Percentiles rank a stretch among this genome's conserved stretches.
These are phyloP conservation scores for Rhorus exstirpatorius DNA, from an alignment of 2,888 invertebrate species.

Conservation along the genomic window DNA sequence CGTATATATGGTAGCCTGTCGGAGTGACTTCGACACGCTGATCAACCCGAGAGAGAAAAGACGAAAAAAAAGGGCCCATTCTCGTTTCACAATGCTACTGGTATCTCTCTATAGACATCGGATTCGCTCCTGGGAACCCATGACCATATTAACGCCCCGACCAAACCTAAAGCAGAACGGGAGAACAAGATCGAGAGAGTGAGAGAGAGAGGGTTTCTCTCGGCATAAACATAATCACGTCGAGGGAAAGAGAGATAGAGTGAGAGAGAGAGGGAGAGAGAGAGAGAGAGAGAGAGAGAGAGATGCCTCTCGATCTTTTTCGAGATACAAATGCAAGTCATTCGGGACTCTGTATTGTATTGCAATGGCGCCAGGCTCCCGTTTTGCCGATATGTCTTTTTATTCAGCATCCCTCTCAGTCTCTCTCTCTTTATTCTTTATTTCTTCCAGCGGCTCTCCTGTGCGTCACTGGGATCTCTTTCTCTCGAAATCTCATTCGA, in stretches of 20 bases:
- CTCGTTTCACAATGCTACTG: conserved; percentile 45
- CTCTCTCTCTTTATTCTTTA: conserved; percentile 60
- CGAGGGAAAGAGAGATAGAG: conserved; percentile 30
- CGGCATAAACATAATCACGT: conserved; percentile 42
- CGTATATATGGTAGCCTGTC: conserved; percentile 10
- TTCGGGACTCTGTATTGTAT: conserved; percentile 80
- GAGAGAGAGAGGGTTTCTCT: conserved; percentile 27
- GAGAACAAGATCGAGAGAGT: conserved; percentile 18
- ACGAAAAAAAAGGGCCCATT: conserved; percentile 33
- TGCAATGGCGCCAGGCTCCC: conserved; percentile 85
- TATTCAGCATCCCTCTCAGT: conserved; percentile 46
- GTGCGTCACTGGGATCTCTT: conserved; percentile 16
- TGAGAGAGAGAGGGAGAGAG: conserved; percentile 39
- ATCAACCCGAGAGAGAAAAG: conserved; percentile 23
- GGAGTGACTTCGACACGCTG: conserved; percentile 52
- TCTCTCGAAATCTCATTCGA: conserved; percentile 48
- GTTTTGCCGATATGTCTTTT: conserved; percentile 75
- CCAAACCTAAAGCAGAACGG: conserved; percentile 28
- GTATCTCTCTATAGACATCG: conserved; percentile 47
- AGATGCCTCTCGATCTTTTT: conserved; percentile 64
- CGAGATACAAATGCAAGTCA: conserved; percentile 83
- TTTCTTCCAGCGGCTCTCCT: conserved; percentile 15
- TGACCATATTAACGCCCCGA: conserved; percentile 37
- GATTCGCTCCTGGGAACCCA: conserved; percentile 44
- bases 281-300: conserved; percentile 19